Evolutionary conservation across 2,888 invertebrate genomes (phyloP), one percentile per base, ranked within the genome.

Genomic region (Drosophila tanythrix): DNA sequence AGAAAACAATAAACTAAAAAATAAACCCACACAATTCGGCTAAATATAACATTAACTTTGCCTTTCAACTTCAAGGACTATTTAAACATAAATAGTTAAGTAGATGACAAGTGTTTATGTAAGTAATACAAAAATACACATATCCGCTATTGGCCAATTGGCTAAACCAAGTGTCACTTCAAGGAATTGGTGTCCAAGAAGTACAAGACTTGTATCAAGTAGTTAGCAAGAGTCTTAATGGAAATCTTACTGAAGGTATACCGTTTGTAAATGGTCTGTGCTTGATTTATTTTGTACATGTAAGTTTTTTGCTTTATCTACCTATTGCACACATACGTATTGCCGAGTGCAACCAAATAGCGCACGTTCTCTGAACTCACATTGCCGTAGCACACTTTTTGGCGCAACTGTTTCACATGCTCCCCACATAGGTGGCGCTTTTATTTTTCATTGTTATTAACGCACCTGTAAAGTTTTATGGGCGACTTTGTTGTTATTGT

Each of bases 351-450:
- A 78, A 52, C 29, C 66, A 64, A 66, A 64, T 67, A 74, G 61
- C 46, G 55, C 59, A 50, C 50, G 53, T 65, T 57, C 36, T 43
- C 36, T 46, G 52, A 55, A 51, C 53, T 53, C 52, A 33, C 33
- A 62, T 70, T 79, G 68, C 53, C 80, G 65, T 83, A 74, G 83
- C 83, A 72, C 76, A 58, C 70, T 82, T 74, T 86, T 83, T 60
- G 69, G 66, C 64, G 67, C 62, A 61, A 53, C 58, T 35, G 71
- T 70, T 73, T 57, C 56, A 10, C 61, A 40, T 66, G 52, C 40
- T 25, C 25, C 31, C 31, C 70, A n/a, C 61, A 63, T 75, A 75
- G 77, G 66, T 79, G 67, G 68, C 65, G 79, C 70, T 71, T 70
- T 69, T 68, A 68, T 70, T 70, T 46, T 67, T 55, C 61, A 70